These are phyloP conservation scores for Netelia inedita DNA, from an alignment of 2,888 invertebrate genomes.

Conservation along the genomic window DNA sequence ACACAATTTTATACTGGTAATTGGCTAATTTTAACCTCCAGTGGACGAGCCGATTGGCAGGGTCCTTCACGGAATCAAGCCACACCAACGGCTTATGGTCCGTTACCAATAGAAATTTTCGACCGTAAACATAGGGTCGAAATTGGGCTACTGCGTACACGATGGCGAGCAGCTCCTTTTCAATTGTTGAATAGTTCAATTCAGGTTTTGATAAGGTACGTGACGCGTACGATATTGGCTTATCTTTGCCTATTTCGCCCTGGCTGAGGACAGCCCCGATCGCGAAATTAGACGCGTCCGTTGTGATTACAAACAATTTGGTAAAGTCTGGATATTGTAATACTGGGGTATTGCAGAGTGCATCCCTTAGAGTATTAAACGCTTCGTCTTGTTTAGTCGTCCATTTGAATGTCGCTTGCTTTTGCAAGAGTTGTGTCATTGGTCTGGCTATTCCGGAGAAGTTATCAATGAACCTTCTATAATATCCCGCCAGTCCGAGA, in stretches of 20 bases:
- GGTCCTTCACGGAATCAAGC: constrained; percentile 36
- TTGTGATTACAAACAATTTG: constrained; percentile 76
- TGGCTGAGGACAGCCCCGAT: constrained; percentile 77
- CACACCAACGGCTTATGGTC: constrained; percentile 55
- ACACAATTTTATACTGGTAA: constrained; percentile 26
- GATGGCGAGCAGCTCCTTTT: constrained; percentile 76
- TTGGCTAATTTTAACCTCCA: neutral
- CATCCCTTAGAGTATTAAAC: constrained; percentile 40
- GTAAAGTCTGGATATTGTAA: constrained; percentile 72
- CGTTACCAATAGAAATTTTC: constrained; percentile 51
- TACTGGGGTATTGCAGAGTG: constrained; percentile 74
- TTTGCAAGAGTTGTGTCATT: constrained; percentile 64
- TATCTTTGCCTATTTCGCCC: constrained; percentile 72
- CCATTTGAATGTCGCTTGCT: constrained; percentile 58
- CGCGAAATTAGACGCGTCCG: constrained; percentile 77
- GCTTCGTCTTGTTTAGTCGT: constrained; percentile 24
- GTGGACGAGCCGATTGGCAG: constrained; percentile 31
- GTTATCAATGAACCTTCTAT: constrained; percentile 69
- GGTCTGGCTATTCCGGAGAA: constrained; percentile 72
- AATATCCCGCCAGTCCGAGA: constrained; percentile 70
- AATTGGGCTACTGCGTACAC: constrained; percentile 53
- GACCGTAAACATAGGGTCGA: constrained; percentile 55
- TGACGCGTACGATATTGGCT: constrained; percentile 77
- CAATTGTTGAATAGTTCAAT: constrained; percentile 77
- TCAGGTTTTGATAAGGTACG: constrained; percentile 75